Evolutionary conservation across 2,797 vertebrate species (phyloP).

Genomic region (Poecilia velifera): DNA sequence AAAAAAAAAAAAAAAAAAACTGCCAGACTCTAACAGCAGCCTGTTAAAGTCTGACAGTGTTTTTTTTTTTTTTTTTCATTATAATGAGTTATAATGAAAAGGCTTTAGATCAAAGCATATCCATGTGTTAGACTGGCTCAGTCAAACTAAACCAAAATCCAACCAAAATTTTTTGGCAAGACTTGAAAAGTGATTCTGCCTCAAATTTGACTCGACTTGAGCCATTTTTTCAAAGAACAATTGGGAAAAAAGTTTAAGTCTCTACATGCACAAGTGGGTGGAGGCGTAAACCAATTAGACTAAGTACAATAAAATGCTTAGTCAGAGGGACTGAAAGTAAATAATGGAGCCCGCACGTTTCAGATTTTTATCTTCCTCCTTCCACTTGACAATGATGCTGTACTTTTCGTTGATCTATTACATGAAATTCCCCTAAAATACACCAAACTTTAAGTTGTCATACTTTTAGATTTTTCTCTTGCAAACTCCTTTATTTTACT

Average conservation of each 20-base stretch:
- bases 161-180: neutral
- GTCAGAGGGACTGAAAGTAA: neutral
- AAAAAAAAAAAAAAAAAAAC: no score
- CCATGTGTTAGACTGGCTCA: no score
- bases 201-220: neutral
- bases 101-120: no score
- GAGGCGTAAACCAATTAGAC: neutral
- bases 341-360: neutral
- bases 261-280: neutral
- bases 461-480: neutral
- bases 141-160: neutral
- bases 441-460: neutral
- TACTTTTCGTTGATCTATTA: neutral
- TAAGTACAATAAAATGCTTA: neutral
- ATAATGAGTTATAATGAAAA: no score
- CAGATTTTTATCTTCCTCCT: neutral
- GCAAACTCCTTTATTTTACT: slow-evolving; percentile 27
- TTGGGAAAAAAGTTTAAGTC: neutral
- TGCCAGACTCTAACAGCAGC: no score
- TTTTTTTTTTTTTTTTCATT: no score
- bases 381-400: neutral
- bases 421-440: neutral
- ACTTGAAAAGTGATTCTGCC: neutral
- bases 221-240: neutral
- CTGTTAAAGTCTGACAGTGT: no score